Percentiles rank a stretch among this genome's conserved stretches.
Evolutionary conservation across 2,888 invertebrate species (phyloP).

Genomic region (Panopea generosa): DNA sequence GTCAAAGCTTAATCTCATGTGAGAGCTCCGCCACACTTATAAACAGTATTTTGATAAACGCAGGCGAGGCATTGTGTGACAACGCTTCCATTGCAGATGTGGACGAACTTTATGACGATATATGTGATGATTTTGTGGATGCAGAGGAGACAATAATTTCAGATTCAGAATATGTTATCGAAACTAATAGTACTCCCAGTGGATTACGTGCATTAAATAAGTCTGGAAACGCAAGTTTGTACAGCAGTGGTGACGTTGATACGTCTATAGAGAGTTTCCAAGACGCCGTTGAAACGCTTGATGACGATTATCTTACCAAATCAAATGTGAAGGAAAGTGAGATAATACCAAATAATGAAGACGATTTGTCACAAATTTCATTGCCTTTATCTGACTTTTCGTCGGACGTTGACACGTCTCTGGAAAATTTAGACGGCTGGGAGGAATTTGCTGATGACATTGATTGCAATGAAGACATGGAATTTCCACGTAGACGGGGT

Average conservation of each 20-base stretch:
- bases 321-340: background rate
- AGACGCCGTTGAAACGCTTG: slow-evolving; percentile 55
- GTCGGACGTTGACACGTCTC: slow-evolving; percentile 2
- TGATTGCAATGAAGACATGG: background rate
- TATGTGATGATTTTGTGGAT: slow-evolving; percentile 29
- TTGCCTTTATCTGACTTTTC: slow-evolving; percentile 15
- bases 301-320: slow-evolving; percentile 37
- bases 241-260: slow-evolving; percentile 10
- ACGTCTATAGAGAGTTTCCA: slow-evolving; percentile 60
- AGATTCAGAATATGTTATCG: background rate
- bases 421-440: slow-evolving; percentile 6
- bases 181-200: background rate
- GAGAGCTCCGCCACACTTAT: background rate
- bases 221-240: background rate
- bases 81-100: slow-evolving; percentile 10
- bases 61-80: slow-evolving; percentile 35
- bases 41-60: slow-evolving; percentile 1
- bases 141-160: slow-evolving; percentile 28
- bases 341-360: slow-evolving; percentile 36
- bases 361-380: slow-evolving; percentile 46
- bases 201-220: background rate
- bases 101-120: slow-evolving; percentile 21
- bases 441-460: background rate
- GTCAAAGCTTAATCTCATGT: background rate
- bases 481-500: background rate